Evolutionary conservation across 2,797 vertebrate genomes (phyloP), one percentile per base, ranked within the genome.

Genomic region (Ataeniobius toweri): DNA sequence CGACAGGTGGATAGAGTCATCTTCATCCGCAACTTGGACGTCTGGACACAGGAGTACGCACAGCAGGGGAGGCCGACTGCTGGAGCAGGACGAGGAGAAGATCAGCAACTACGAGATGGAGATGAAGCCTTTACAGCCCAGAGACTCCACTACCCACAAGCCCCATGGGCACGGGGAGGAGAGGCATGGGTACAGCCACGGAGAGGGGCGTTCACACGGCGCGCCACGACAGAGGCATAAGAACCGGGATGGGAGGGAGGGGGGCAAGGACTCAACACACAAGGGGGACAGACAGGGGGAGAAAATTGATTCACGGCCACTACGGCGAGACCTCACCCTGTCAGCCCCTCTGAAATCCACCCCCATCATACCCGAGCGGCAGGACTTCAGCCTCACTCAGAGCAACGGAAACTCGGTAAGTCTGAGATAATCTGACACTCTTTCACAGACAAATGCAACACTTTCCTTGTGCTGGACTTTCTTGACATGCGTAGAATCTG

Each of bases 31-130:
- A 77, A 96, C 97, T 14, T 99, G 97, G 97, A 97, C 97, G 88
- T 96, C 96, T 28, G 96, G 96, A 86, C 96, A 92, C 85, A 86
- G 91, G 81, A 86, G 96, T 26, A 93, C 73, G 73, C 96, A 90
- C 7, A 5, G 86, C 87, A 93, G 96, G 18, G 96, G 95, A 53
- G 91, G 95, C 28, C 95, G 95, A 77, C 96, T 98, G 86, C 93
- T 96, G 36, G 97, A 98, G 94, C 96, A 97, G 84, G 97, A 98
- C 0, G 98, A 99, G 95, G 98, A 99, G 91, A 97, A 97, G 93
- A 95, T 97, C 79, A 99, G 98, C 93, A 98, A 96, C 87, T 99
- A 99, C 0, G 97, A 98, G 95, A 97, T 98, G 96, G 98, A 99
- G 93, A 98, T 99, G 98, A 97, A 97, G 92, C 98, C 98, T 73